These are phyloP conservation scores for Hybos culiciformis DNA, from an alignment of 2,888 invertebrate species.

Conservation along the genomic window DNA sequence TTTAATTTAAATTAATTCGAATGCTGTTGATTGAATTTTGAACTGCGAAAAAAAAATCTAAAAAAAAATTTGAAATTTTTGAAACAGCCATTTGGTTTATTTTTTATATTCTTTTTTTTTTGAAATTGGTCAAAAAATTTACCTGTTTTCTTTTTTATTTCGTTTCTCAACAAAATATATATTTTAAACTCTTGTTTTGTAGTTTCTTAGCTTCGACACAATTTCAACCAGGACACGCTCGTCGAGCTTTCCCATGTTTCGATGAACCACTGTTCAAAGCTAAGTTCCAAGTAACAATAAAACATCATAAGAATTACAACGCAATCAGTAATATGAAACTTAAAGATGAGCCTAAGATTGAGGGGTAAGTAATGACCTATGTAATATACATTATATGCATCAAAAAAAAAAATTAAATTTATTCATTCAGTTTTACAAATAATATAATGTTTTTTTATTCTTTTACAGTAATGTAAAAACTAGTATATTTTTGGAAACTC, in stretches of 20 bases:
- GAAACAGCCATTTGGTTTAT: background rate
- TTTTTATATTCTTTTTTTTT: background rate
- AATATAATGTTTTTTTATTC: background rate
- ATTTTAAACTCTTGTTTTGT: slow-evolving; percentile 7
- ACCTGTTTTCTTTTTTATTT: too few relatives aligned
- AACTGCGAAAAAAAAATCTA: too few relatives aligned
- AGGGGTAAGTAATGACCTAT: background rate
- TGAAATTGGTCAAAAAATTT: too few relatives aligned
- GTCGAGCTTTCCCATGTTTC: slow-evolving; percentile 64
- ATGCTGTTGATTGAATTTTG: too few relatives aligned
- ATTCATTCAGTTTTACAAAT: slow-evolving; percentile 11
- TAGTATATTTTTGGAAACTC: slow-evolving; percentile 30
- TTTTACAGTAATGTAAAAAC: slow-evolving; percentile 36
- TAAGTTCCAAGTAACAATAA: slow-evolving; percentile 40
- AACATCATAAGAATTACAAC: slow-evolving; percentile 25
- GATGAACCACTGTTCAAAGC: slow-evolving; percentile 64
- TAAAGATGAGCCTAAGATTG: background rate
- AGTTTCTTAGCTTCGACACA: slow-evolving; percentile 54
- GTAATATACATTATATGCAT: background rate
- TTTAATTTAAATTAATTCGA: too few relatives aligned
- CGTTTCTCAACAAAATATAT: too few relatives aligned
- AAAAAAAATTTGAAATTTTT: slow-evolving; percentile 17
- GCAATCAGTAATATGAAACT: slow-evolving; percentile 23
- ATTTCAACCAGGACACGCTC: slow-evolving; percentile 52
- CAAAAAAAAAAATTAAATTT: background rate